Evolutionary conservation across 53 echinoderm and acorn worm species (phyloP).

Genomic region (Stichopus horrens): DNA sequence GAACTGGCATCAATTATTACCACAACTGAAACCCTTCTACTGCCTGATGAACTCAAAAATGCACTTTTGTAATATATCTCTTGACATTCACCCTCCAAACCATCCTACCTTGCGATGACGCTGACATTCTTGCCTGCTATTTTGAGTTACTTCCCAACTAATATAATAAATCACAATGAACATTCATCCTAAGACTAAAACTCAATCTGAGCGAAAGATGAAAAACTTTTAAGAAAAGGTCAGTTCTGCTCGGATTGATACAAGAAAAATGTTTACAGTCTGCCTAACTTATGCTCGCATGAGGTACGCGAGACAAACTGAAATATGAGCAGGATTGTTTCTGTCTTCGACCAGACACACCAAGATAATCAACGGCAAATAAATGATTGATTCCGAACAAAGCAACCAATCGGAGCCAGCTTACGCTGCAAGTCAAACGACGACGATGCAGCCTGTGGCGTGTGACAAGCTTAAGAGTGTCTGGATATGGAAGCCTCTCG

Average conservation of each 20-base stretch:
- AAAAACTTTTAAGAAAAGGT: slow-evolving; percentile 3
- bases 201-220: background rate
- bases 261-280: slow-evolving; percentile 13
- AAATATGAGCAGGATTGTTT: slow-evolving; percentile 1
- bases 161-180: background rate
- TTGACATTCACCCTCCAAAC: background rate
- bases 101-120: background rate
- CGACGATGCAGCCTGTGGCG: slow-evolving; percentile 7
- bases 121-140: background rate
- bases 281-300: slow-evolving; percentile 7
- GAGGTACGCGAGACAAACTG: slow-evolving; percentile 14
- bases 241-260: slow-evolving; percentile 18
- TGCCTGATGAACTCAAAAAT: background rate
- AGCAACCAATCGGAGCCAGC: background rate
- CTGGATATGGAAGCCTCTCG: background rate
- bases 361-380: slow-evolving; percentile 10
- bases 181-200: background rate
- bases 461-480: slow-evolving; percentile 18
- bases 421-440: background rate
- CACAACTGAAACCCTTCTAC: no score
- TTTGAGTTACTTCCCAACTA: background rate
- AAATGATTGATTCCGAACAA: slow-evolving; percentile 7
- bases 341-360: slow-evolving; percentile 1
- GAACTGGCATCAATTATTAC: no score
- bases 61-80: slow-evolving; percentile 3